Conservation (phyloP, 2,797 vertebrate genomes). For the Yasuhikotakia modesta region DNA sequence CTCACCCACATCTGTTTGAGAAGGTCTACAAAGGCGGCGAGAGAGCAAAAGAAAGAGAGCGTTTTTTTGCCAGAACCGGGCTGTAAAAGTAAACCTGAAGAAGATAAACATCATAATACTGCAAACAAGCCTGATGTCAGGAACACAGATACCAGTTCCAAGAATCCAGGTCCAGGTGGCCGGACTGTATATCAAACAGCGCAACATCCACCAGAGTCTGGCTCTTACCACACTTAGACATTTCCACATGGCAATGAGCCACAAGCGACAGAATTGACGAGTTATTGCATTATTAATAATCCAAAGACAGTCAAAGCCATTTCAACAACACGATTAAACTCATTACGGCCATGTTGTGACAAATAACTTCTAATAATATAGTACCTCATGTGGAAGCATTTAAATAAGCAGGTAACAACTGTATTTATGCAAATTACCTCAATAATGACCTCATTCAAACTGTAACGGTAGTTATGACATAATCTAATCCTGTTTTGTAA, state of each 20-base stretch:
- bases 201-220: not conserved
- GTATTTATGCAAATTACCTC: not conserved
- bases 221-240: conserved; percentile 8
- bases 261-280: not conserved
- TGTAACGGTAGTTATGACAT: conserved; percentile 22
- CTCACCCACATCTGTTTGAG: too few species aligned
- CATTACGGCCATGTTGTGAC: not conserved
- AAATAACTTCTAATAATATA: not conserved
- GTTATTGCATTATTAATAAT: not conserved
- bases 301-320: not conserved
- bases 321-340: not conserved
- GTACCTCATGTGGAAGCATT: too few species aligned
- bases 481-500: conserved; percentile 28
- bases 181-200: not conserved
- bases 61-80: not conserved
- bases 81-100: conserved; percentile 38
- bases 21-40: too few species aligned
- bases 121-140: conserved; percentile 33
- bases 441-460: conserved; percentile 3
- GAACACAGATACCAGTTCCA: conserved; percentile 33
- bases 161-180: conserved; percentile 37
- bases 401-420: too few species aligned
- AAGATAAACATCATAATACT: conserved; percentile 43
- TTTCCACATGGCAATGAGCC: conserved; percentile 11
- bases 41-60: too few species aligned